These are phyloP conservation scores for Mus musculus DNA, from an alignment of 2,113 vertebrate genomes.

Conservation along the genomic window GRCm39 chr5:27058501-27059000, in stretches of 20 bases:
- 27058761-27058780: neutral
- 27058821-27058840: neutral
- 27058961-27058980: neutral
- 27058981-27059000: neutral
- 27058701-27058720: neutral
- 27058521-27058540: neutral
- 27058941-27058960: too few relatives aligned
- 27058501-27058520: neutral
- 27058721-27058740: neutral
- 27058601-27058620: neutral
- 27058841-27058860: neutral
- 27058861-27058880: neutral
- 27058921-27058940: rapidly evolving
- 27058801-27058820: neutral
- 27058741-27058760: neutral
- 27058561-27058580: neutral
- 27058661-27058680: neutral
- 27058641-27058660: neutral
- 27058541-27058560: neutral
- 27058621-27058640: neutral
- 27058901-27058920: neutral
- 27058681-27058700: neutral
- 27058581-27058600: neutral
- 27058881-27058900: neutral
- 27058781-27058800: neutral